A percentile compares a stretch with the other conserved stretches of the same genome.
phyloP scores from a whole-genome alignment of 2,888 invertebrate genomes.

The Mactromeris polynyma region DNA sequence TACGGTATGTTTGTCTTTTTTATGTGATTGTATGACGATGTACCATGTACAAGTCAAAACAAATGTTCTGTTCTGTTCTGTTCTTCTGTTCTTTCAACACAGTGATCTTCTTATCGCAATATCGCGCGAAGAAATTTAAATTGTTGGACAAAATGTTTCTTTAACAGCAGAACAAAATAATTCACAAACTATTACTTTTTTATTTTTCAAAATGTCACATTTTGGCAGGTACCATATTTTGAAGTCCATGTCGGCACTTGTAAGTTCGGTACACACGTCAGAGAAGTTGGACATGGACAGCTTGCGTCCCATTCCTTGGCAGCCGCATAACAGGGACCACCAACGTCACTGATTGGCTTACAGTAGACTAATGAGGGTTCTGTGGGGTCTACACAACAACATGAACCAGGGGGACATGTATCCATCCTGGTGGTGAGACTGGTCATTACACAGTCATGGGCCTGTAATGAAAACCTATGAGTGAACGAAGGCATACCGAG shows the following conservation, averaged over 20 bases:
- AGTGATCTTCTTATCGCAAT: no score
- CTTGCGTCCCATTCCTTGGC: conserved; percentile 38
- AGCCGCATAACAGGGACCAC: conserved; percentile 58
- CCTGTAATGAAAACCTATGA: not conserved
- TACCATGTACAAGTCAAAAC: no score
- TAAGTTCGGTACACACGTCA: conserved; percentile 62
- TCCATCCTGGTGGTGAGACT: conserved; percentile 32
- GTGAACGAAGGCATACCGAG: no score
- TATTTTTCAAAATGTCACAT: conserved; percentile 8
- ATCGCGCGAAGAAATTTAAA: no score
- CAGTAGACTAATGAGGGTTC: conserved; percentile 53
- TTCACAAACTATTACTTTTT: not conserved
- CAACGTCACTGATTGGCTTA: conserved; percentile 58
- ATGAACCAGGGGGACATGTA: conserved; percentile 57
- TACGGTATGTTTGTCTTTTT: no score
- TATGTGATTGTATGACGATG: no score
- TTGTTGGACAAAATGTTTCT: not conserved
- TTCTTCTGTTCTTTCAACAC: no score
- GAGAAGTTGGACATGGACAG: conserved; percentile 44
- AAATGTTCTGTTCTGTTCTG: no score
- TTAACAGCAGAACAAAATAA: not conserved
- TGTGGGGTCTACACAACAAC: conserved; percentile 53
- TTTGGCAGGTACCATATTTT: conserved; percentile 60
- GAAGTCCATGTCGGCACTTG: conserved; percentile 62
- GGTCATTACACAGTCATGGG: conserved; percentile 57